Conservation (phyloP, 2,888 invertebrate genomes). For the Calameuta idolon region DNA sequence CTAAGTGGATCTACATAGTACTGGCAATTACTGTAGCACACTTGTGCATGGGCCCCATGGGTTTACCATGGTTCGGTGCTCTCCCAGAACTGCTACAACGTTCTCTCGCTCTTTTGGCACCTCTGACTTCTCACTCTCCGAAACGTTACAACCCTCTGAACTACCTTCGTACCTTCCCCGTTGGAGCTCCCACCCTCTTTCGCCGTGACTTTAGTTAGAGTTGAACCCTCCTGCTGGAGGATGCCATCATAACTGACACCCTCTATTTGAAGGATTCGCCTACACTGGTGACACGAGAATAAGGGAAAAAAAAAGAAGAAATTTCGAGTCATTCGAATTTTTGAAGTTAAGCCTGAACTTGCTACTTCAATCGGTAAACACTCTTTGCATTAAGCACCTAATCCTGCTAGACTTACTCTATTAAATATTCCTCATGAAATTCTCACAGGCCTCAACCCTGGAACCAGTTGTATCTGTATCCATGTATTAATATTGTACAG, state of each 20-base stretch:
- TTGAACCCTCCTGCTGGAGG: not conserved
- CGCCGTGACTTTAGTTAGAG: not conserved
- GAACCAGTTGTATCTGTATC: not conserved
- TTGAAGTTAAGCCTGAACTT: not conserved
- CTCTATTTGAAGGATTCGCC: not conserved
- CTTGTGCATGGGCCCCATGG: conserved; percentile 60
- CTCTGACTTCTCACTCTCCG: not conserved
- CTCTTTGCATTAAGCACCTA: not conserved
- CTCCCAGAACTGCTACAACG: not conserved
- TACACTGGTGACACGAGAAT: not conserved
- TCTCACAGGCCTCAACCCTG: not conserved
- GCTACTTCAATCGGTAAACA: not conserved
- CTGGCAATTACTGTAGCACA: conserved; percentile 64
- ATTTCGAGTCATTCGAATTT: not conserved
- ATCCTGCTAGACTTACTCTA: not conserved
- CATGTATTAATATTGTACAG: not conserved
- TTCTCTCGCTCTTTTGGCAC: not conserved
- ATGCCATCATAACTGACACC: not conserved
- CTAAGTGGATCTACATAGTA: conserved; percentile 68
- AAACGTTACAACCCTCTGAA: not conserved
- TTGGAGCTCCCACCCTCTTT: not conserved
- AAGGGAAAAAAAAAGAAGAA: not conserved
- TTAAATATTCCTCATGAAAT: not conserved
- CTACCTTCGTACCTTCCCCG: not conserved
- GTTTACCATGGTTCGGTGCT: conserved; percentile 27